Base-by-base conservation (phyloP, 2,797 vertebrate genomes). In the Champsocephalus esox region DNA sequence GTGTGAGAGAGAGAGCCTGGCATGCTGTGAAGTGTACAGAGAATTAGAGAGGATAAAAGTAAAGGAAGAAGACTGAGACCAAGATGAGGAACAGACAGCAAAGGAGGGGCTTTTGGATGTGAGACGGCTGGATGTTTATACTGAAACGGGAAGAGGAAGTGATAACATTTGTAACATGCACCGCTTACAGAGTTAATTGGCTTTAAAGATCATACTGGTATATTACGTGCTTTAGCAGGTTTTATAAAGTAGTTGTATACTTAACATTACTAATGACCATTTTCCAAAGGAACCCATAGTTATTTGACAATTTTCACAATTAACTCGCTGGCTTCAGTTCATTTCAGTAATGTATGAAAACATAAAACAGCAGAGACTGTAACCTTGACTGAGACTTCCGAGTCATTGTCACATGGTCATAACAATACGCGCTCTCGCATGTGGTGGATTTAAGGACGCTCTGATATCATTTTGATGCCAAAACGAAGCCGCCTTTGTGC, bases 131-230 rank as follows among this genome's bases (percentile, higher is more conserved):
- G 28, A 71, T 90, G 85, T 90, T 88, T 90, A 91, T 48, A 62
- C 71, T 76, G 13, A 85, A 86, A 85, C 86, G 73, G 87, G 90
- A 93, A 90, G 80, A 86, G 91, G 89, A 91, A 92, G 80, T 78
- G 55, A 67, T 28, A 17, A 65, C 16, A 34, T 56, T 56, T 34
- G 32, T 16, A n/a, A 57, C 14, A 13, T 17, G 9, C 16, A n/a
- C 38, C 14, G 2, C 34, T 6, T 17, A 12, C 32, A 34, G 9
- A 11, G 6, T 34, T 11, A 57, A 57, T 38, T 48, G 48, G 16
- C 19, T 66, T 66, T 32, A 21, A 38, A 43, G 19, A 19, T 24
- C 43, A 3, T 38, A n/a, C 10, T 12, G 32, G 12, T 34, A 6
- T 28, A 11, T 32, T 61, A 48, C 5, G 1, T 17, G 14, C 10